Conservation (phyloP, 2,113 vertebrate genomes). For the Oryzias celebensis region DNA sequence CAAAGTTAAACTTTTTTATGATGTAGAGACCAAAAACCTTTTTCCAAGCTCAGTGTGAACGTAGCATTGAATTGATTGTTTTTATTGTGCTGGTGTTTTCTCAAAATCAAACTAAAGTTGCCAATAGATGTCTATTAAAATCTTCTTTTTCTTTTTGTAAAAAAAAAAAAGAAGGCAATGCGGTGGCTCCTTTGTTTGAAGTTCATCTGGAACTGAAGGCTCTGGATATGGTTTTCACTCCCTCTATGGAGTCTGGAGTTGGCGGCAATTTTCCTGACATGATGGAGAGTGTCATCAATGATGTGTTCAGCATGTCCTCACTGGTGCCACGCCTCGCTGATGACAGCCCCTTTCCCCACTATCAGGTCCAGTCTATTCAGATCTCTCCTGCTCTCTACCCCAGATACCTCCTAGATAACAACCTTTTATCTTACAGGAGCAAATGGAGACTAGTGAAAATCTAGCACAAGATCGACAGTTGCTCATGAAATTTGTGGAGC, state of each 20-base stretch:
- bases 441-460: constrained; percentile 83
- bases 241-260: constrained; percentile 80
- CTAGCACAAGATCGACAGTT: constrained; percentile 72
- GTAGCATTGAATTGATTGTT: too few relatives aligned
- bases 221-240: constrained; percentile 87
- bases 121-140: neutral
- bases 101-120: too few relatives aligned
- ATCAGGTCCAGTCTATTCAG: constrained; percentile 80
- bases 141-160: neutral
- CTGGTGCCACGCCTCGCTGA: constrained; percentile 82
- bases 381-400: neutral
- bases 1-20: too few relatives aligned
- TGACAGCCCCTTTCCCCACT: constrained; percentile 75
- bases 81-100: too few relatives aligned
- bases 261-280: constrained; percentile 80
- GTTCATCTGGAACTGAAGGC: constrained; percentile 81
- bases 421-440: constrained; percentile 67
- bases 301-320: constrained; percentile 82
- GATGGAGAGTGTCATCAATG: constrained; percentile 80
- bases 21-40: too few relatives aligned
- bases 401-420: neutral
- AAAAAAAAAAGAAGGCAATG: constrained; percentile 82
- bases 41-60: too few relatives aligned
- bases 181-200: constrained; percentile 83
- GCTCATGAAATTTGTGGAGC: constrained; percentile 76